These are phyloP conservation scores for Saxidomus purpurata DNA, from an alignment of 1,140 invertebrate genomes.

Conservation along the genomic window DNA sequence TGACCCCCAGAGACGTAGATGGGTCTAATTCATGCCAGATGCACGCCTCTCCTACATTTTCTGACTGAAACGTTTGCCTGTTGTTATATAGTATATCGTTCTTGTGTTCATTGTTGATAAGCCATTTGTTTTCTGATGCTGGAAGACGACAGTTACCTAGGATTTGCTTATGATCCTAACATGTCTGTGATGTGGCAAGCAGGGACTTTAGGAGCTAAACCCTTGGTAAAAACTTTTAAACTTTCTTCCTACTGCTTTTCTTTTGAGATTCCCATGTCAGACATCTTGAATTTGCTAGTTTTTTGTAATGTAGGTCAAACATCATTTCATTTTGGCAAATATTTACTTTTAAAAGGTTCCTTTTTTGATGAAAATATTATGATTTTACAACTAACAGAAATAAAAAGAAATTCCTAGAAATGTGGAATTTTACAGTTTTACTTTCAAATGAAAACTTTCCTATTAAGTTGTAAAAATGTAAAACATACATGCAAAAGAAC, in stretches of 20 bases:
- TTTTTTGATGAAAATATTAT: neutral
- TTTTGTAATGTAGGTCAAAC: constrained; percentile 38
- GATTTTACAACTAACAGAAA: neutral
- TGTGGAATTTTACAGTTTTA: no score
- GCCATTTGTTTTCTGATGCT: constrained; percentile 67
- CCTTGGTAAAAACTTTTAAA: constrained; percentile 59
- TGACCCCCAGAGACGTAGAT: constrained; percentile 61
- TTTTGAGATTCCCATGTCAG: constrained; percentile 23
- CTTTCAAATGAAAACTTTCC: no score
- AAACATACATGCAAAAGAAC: no score
- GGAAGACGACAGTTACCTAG: constrained; percentile 63
- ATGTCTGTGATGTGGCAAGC: constrained; percentile 55
- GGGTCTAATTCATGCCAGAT: constrained; percentile 67
- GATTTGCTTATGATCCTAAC: constrained; percentile 64
- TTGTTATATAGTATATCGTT: constrained; percentile 53
- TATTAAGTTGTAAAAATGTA: no score
- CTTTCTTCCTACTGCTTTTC: constrained; percentile 5
- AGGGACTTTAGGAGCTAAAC: constrained; percentile 64
- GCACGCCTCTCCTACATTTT: constrained; percentile 55
- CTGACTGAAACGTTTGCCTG: constrained; percentile 29
- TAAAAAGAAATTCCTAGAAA: no score
- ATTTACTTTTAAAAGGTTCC: neutral
- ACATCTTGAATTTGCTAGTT: constrained; percentile 53
- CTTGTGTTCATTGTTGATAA: constrained; percentile 57
- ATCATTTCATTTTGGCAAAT: neutral